Base-by-base conservation (phyloP, 1,140 invertebrate genomes). In the Bombus affinis region DNA sequence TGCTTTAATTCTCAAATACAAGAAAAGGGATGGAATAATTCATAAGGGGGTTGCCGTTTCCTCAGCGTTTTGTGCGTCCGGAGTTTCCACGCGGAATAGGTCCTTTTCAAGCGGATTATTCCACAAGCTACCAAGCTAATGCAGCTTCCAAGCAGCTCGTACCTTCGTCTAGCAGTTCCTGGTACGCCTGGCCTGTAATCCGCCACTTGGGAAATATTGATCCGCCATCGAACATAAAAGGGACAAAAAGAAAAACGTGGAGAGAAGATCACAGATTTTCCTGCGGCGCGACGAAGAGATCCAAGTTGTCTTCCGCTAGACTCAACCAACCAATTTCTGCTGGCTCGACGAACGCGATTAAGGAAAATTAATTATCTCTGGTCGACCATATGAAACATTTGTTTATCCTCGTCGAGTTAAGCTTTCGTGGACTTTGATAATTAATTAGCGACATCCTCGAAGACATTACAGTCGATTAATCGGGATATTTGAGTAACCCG, bases 341-440 rank as follows among this genome's bases (percentile, higher is more conserved):
- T 35, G 47, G 37, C 6, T 44, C 22, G 15, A 32, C 35, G 39
- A 76, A 32, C 39, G 42, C 1, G 32, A 53, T 76, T 76, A 39
- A n/a, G 35, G n/a, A 10, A 6, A 77, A 42, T 83, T 77, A 77
- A 77, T 83, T 83, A 37, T 75, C 28, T 47, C 1, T 13, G 3
- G 4, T 22, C 59, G 10, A n/a, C 12, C 53, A 4, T 15, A 53
- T 3, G 15, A 44, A 66, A 37, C 25, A 25, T 66, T 68, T 83
- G 62, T 77, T 83, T 77, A 68, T 12, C 37, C 1, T 5, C 22
- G 22, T 9, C 18, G 32, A 15, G 32, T 28, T 35, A 44, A 39
- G 80, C 25, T 76, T 47, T 9, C 12, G 4, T 28, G 28, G 12
- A 68, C 65, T 28, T 39, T 18, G 59, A 47, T 39, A 83, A 77